phyloP scores from a whole-genome alignment of 2,888 invertebrate species.

The Cataglyphis albicans region DNA sequence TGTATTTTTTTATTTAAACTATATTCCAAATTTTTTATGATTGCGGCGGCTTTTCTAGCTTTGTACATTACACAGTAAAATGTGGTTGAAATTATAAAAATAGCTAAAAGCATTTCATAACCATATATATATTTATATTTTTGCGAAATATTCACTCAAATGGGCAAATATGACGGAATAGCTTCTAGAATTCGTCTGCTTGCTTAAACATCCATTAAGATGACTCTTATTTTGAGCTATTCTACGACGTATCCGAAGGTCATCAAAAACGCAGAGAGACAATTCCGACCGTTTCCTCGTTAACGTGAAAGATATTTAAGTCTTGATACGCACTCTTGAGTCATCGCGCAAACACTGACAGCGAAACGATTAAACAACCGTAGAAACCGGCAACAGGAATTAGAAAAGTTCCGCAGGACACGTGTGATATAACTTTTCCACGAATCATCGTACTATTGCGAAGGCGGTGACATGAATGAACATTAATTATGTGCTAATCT shows the following conservation, averaged over 20 bases:
- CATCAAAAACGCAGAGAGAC: not conserved
- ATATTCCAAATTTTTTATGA: not conserved
- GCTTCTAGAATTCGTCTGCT: not conserved
- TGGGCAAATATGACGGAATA: not conserved
- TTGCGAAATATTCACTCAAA: not conserved
- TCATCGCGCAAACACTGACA: slow-evolving; percentile 57
- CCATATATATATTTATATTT: not conserved
- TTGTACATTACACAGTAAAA: not conserved
- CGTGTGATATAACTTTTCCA: slow-evolving; percentile 69
- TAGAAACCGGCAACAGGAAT: slow-evolving; percentile 21
- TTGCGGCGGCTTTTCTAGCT: not conserved
- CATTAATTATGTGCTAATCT: slow-evolving; percentile 63
- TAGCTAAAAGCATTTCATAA: not conserved
- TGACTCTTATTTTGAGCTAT: not conserved
- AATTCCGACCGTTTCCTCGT: slow-evolving; percentile 1
- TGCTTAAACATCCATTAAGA: not conserved
- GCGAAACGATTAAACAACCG: not conserved
- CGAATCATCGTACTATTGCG: slow-evolving; percentile 53
- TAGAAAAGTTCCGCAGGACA: slow-evolving; percentile 37
- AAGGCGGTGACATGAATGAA: slow-evolving; percentile 64
- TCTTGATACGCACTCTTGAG: slow-evolving; percentile 56
- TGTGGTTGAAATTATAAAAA: not conserved
- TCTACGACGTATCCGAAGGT: not conserved
- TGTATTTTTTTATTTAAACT: not conserved
- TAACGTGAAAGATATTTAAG: not conserved